These are phyloP conservation scores for Papilio protenor DNA, from an alignment of 2,888 invertebrate genomes.

Conservation along the genomic window DNA sequence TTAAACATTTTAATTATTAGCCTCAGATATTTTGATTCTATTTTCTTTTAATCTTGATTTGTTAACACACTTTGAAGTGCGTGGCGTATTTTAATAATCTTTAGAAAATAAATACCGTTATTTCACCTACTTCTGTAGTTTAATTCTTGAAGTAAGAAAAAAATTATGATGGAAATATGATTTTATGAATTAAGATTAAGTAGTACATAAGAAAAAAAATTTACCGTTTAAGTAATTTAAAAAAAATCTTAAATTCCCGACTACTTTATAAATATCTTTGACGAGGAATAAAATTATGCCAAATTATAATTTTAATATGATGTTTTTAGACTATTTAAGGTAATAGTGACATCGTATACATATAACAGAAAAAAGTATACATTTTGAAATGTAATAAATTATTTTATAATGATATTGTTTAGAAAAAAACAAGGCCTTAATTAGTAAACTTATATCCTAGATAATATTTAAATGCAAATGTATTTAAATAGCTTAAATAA, in stretches of 20 bases:
- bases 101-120: too few relatives aligned
- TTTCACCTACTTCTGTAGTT: not conserved
- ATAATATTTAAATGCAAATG: slow-evolving; percentile 69
- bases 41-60: not conserved
- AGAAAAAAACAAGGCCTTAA: slow-evolving; percentile 43
- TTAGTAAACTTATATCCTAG: slow-evolving; percentile 61
- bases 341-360: not conserved
- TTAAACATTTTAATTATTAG: slow-evolving; percentile 3
- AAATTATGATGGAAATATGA: not conserved
- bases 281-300: not conserved
- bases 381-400: not conserved
- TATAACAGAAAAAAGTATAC: slow-evolving; percentile 3
- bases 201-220: not conserved
- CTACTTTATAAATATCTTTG: not conserved
- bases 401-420: not conserved
- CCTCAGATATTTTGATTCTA: not conserved
- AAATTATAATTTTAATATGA: not conserved
- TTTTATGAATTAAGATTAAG: too few relatives aligned
- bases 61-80: not conserved
- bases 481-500: slow-evolving; percentile 65
- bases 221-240: not conserved
- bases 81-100: not conserved
- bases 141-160: not conserved
- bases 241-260: too few relatives aligned
- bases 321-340: not conserved